Percentiles rank a stretch among this genome's conserved stretches.
Evolutionary conservation across 1,140 invertebrate species (phyloP).

Genomic region (Frieseomelitta varia): DNA sequence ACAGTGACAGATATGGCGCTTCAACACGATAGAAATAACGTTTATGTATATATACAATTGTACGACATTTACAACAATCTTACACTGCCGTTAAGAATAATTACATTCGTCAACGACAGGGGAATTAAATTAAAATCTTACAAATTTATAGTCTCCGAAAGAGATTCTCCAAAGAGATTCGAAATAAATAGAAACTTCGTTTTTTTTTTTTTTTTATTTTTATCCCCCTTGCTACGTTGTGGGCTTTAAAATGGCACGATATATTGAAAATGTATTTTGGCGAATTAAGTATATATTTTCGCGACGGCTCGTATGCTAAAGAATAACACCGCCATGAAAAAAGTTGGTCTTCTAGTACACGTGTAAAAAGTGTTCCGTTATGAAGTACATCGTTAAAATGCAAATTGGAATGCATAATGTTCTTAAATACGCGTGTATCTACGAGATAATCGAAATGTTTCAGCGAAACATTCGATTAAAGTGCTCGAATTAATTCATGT

Average conservation of each 20-base stretch:
- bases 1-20: slow-evolving; percentile 64
- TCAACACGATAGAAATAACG: slow-evolving; percentile 71
- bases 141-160: slow-evolving; percentile 11
- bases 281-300: slow-evolving; percentile 53
- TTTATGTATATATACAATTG: slow-evolving; percentile 65
- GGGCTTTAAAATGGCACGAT: slow-evolving; percentile 53
- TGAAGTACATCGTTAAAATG: slow-evolving; percentile 64
- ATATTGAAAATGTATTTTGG: slow-evolving; percentile 14
- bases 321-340: neutral
- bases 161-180: neutral
- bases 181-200: slow-evolving; percentile 56
- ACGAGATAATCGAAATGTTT: slow-evolving; percentile 55
- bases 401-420: slow-evolving; percentile 70
- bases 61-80: slow-evolving; percentile 71
- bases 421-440: slow-evolving; percentile 50
- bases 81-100: slow-evolving; percentile 41
- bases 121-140: slow-evolving; percentile 30
- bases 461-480: slow-evolving; percentile 52
- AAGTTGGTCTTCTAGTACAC: slow-evolving; percentile 37
- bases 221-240: neutral
- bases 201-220: slow-evolving; percentile 28
- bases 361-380: slow-evolving; percentile 52
- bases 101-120: slow-evolving; percentile 9
- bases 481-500: slow-evolving; percentile 48
- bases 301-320: slow-evolving; percentile 27